Conservation (phyloP, 2,797 vertebrate genomes). For the Fundulus diaphanus region DNA sequence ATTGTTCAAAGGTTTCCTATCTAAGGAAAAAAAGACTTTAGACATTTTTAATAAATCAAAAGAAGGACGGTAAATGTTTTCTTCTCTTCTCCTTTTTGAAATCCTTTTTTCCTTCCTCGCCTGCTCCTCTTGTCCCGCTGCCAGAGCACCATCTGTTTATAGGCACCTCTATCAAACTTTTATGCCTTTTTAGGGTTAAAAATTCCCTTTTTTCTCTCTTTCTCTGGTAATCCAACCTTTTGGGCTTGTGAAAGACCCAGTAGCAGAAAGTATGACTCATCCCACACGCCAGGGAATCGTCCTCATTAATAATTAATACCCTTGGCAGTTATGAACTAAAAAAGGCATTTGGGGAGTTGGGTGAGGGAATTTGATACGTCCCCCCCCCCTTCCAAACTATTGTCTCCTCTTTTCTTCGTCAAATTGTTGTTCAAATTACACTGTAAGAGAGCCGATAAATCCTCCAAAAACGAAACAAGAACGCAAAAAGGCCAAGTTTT, state of each 20-base stretch:
- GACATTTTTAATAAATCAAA: neutral
- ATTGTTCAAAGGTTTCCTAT: too few relatives aligned
- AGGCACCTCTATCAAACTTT: constrained; percentile 58
- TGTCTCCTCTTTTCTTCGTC: neutral
- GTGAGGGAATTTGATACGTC: constrained; percentile 48
- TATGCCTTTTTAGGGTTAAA: constrained; percentile 59
- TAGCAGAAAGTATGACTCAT: constrained; percentile 74
- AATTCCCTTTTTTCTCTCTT: constrained; percentile 45
- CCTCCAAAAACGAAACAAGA: constrained; percentile 7
- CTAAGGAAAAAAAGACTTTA: too few relatives aligned
- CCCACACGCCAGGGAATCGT: constrained; percentile 68
- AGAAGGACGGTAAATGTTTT: neutral
- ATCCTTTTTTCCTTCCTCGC: neutral
- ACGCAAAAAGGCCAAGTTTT: constrained; percentile 15
- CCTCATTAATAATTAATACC: constrained; percentile 75
- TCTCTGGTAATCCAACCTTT: constrained; percentile 65
- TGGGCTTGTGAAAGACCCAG: constrained; percentile 63
- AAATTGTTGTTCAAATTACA: neutral
- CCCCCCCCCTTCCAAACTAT: constrained; percentile 26
- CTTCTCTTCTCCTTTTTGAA: neutral
- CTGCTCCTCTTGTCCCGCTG: constrained; percentile 11
- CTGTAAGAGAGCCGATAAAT: constrained; percentile 24
- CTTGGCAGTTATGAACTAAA: constrained; percentile 72
- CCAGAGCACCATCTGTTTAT: constrained; percentile 33
- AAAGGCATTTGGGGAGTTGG: constrained; percentile 44